Conservation (phyloP, 2,113 vertebrate species). For the Ovibos moschatus region DNA sequence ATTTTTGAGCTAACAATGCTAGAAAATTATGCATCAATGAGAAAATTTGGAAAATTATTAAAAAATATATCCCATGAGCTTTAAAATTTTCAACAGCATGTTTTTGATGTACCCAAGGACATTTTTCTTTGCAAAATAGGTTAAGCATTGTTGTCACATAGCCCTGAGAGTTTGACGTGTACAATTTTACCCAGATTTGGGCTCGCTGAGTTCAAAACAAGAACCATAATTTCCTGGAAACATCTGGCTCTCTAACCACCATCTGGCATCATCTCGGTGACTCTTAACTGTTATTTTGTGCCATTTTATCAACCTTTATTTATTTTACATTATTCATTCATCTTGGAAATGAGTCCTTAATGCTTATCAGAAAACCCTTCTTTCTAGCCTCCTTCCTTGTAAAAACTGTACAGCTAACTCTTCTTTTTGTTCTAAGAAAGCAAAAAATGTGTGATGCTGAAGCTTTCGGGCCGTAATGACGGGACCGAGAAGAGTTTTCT, state of each 20-base stretch:
- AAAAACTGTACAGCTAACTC: not conserved
- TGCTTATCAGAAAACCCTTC: not conserved
- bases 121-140: not conserved
- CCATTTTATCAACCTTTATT: constrained; percentile 40
- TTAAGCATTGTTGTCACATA: constrained; percentile 5
- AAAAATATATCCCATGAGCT: not conserved
- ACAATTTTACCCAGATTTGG: constrained; percentile 11
- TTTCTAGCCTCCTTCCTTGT: not conserved
- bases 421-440: not conserved
- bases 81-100: not conserved
- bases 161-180: not conserved
- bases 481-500: not conserved
- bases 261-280: constrained; percentile 41
- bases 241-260: constrained; percentile 26
- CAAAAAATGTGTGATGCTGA: not conserved
- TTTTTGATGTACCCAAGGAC: not conserved
- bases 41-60: not conserved
- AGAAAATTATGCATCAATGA: not conserved
- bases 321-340: constrained; percentile 21
- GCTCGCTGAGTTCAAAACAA: constrained; percentile 46
- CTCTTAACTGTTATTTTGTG: constrained; percentile 11
- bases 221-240: constrained; percentile 46
- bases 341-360: constrained; percentile 9
- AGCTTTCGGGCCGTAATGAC: not conserved
- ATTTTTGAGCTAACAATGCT: not conserved